phyloP scores from a whole-genome alignment of 2,113 vertebrate genomes.

The Scophthalmus maximus region DNA sequence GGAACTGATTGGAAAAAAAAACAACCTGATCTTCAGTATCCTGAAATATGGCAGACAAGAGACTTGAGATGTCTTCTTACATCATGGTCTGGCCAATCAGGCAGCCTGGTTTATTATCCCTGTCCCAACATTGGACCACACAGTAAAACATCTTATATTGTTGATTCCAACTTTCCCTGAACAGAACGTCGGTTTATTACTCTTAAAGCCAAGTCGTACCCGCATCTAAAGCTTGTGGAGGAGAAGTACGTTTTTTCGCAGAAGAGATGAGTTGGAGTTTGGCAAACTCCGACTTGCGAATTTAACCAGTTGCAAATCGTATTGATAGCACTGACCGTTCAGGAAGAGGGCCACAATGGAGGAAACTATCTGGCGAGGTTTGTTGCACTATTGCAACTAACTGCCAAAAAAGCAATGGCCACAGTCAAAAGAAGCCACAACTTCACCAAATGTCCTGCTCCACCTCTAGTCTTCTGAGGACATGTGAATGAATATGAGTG shows the following conservation, averaged over 20 bases:
- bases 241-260: not conserved
- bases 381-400: too few species aligned
- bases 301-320: not conserved
- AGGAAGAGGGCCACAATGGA: too few species aligned
- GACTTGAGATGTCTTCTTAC: slow-evolving; percentile 1
- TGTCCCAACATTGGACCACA: not conserved
- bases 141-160: not conserved
- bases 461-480: too few species aligned
- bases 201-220: not conserved
- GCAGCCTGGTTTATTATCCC: not conserved
- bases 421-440: too few species aligned
- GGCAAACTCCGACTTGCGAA: not conserved
- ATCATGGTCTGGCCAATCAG: slow-evolving; percentile 1
- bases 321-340: too few species aligned
- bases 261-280: not conserved
- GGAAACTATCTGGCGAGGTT: too few species aligned
- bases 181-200: not conserved
- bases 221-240: not conserved
- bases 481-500: too few species aligned
- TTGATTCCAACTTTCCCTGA: not conserved
- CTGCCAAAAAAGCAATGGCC: too few species aligned
- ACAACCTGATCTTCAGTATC: not conserved
- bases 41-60: not conserved
- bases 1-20: not conserved
- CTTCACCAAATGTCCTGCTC: too few species aligned